A percentile compares a stretch with the other conserved stretches of the same genome.
These are phyloP conservation scores for Arctopsyche grandis DNA, from an alignment of 1,140 invertebrate genomes.

Conservation along the genomic window DNA sequence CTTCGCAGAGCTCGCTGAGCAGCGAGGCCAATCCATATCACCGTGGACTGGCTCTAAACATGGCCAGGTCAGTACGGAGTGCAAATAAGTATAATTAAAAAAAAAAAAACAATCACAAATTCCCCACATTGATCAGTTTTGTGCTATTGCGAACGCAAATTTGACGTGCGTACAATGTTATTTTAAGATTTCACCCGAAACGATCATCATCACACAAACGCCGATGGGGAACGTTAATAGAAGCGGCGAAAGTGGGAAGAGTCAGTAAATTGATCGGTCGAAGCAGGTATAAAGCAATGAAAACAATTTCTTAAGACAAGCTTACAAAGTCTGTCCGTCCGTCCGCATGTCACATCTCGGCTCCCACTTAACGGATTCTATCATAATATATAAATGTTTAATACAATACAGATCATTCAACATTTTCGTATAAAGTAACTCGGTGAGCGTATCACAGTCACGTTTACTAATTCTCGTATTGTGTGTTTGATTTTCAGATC, in stretches of 20 bases:
- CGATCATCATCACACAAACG: conserved; percentile 74
- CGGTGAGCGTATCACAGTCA: too few relatives aligned
- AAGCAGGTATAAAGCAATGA: conserved; percentile 57
- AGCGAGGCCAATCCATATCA: conserved; percentile 54
- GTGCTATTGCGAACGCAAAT: too few relatives aligned
- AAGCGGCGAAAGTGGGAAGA: conserved; percentile 82
- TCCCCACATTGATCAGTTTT: not conserved
- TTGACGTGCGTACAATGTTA: not conserved
- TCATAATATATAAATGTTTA: not conserved
- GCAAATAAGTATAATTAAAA: too few relatives aligned
- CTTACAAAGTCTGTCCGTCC: too few relatives aligned
- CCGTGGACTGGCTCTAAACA: conserved; percentile 51
- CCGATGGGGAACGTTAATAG: conserved; percentile 82
- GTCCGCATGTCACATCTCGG: too few relatives aligned
- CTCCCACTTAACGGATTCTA: too few relatives aligned
- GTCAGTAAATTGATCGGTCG: conserved; percentile 80
- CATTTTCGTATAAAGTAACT: too few relatives aligned
- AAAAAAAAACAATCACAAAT: too few relatives aligned
- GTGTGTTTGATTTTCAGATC: conserved; percentile 66
- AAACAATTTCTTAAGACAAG: not conserved
- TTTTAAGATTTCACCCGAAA: conserved; percentile 65
- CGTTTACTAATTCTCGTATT: not conserved
- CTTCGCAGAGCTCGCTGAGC: conserved; percentile 53
- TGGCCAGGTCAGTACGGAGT: conserved; percentile 45
- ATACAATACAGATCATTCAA: not conserved